Evolutionary conservation across 2,888 invertebrate genomes (phyloP).

Genomic region (Mesoligia furuncula): DNA sequence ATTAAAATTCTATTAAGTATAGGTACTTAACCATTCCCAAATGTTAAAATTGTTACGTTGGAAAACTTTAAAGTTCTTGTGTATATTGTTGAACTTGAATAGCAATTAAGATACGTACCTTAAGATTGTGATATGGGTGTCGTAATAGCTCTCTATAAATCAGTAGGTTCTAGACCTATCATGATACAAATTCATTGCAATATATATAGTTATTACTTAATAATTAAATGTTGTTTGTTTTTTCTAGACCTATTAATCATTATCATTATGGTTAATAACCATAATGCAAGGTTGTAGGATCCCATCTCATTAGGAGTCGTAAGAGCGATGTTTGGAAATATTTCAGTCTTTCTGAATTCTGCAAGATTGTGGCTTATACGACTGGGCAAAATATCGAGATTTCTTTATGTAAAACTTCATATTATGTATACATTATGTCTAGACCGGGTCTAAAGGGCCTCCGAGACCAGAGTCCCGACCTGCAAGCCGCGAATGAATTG

Average conservation of each 20-base stretch:
- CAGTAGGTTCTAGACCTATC: conserved; percentile 78
- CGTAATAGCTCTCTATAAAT: conserved; percentile 87
- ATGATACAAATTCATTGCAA: conserved; percentile 75
- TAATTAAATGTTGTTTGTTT: conserved; percentile 54
- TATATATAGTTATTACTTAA: conserved; percentile 67
- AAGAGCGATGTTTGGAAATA: neutral
- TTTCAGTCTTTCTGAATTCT: neutral
- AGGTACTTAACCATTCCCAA: conserved; percentile 81
- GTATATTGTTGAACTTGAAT: conserved; percentile 85
- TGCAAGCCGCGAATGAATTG: too few relatives aligned
- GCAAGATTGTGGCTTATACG: neutral
- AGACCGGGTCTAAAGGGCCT: too few relatives aligned
- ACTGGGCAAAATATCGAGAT: too few relatives aligned
- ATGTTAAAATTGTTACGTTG: conserved; percentile 78
- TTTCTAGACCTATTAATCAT: conserved; percentile 6
- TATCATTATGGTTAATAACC: neutral
- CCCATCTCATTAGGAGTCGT: neutral
- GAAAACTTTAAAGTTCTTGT: conserved; percentile 74
- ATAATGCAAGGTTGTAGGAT: neutral
- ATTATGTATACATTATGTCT: too few relatives aligned
- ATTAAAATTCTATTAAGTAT: conserved; percentile 67
- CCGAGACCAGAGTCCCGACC: neutral
- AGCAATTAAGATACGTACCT: conserved; percentile 79
- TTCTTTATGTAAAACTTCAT: too few relatives aligned
- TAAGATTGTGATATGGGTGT: conserved; percentile 90